phyloP scores from a whole-genome alignment of 2,888 invertebrate genomes.

The Ochropleura leucogaster region DNA sequence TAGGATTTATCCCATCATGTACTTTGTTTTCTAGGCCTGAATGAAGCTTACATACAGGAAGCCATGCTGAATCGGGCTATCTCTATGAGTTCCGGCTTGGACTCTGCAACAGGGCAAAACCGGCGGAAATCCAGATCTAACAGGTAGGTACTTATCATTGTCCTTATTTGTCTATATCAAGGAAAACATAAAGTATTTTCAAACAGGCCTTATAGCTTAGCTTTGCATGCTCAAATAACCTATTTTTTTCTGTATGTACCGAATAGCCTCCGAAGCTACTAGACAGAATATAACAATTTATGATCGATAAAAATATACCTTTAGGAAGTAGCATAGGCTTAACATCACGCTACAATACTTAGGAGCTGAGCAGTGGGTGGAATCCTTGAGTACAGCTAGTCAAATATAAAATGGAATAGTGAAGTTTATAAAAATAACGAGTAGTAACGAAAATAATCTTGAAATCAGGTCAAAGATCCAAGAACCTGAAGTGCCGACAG shows the following conservation, averaged over 20 bases:
- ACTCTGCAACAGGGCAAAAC: constrained; percentile 76
- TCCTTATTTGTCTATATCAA: background rate
- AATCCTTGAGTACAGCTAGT: too few relatives aligned
- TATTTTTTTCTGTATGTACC: too few relatives aligned
- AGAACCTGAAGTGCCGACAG: constrained; percentile 14
- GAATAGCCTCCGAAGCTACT: too few relatives aligned
- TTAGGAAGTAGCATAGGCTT: too few relatives aligned
- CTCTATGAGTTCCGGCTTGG: constrained; percentile 87
- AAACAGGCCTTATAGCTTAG: background rate
- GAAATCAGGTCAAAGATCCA: background rate
- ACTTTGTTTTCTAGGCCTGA: constrained; percentile 74
- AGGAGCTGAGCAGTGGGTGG: too few relatives aligned
- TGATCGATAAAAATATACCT: too few relatives aligned
- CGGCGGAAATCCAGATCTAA: constrained; percentile 79
- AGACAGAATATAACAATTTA: too few relatives aligned
- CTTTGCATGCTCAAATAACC: too few relatives aligned
- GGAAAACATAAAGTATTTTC: background rate
- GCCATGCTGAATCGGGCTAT: constrained; percentile 82
- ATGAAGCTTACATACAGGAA: constrained; percentile 77
- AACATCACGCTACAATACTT: too few relatives aligned
- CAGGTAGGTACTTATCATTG: constrained; percentile 80
- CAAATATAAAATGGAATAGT: background rate
- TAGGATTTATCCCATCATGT: background rate
- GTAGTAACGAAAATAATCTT: background rate
- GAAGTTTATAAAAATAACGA: background rate